Conservation (phyloP, 1,140 invertebrate species). For the Colletes latitarsis region DNA sequence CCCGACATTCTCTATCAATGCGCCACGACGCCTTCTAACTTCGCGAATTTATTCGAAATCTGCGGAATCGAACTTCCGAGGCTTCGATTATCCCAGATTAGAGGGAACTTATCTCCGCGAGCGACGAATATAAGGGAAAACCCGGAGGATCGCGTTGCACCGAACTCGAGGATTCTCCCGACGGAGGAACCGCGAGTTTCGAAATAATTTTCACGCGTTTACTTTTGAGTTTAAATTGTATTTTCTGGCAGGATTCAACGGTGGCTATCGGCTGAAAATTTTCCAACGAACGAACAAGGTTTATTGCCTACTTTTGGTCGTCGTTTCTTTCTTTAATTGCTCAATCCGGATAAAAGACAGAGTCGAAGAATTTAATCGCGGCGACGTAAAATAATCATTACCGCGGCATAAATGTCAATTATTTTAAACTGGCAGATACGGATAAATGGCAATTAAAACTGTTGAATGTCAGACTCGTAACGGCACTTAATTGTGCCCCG, state of each 20-base stretch:
- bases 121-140: too few relatives aligned
- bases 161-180: too few relatives aligned
- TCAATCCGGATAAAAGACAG: not conserved
- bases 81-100: constrained; percentile 11
- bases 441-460: not conserved
- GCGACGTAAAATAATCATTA: not conserved
- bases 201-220: too few relatives aligned
- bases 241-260: not conserved
- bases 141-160: too few relatives aligned
- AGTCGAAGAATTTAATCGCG: not conserved
- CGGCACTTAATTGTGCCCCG: not conserved
- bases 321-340: constrained; percentile 1
- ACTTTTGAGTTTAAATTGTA: not conserved
- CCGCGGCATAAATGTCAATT: not conserved
- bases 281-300: constrained; percentile 1
- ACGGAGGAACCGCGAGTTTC: too few relatives aligned
- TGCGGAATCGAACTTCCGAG: constrained; percentile 34
- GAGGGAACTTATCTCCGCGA: constrained; percentile 10
- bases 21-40: constrained; percentile 2
- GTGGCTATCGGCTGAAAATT: not conserved
- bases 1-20: constrained; percentile 3
- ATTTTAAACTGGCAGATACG: not conserved
- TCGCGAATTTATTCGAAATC: constrained; percentile 37
- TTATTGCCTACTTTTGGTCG: not conserved
- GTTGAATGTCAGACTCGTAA: not conserved